phyloP scores from a whole-genome alignment of 2,888 invertebrate species.

The Melangyna quadrimaculata region DNA sequence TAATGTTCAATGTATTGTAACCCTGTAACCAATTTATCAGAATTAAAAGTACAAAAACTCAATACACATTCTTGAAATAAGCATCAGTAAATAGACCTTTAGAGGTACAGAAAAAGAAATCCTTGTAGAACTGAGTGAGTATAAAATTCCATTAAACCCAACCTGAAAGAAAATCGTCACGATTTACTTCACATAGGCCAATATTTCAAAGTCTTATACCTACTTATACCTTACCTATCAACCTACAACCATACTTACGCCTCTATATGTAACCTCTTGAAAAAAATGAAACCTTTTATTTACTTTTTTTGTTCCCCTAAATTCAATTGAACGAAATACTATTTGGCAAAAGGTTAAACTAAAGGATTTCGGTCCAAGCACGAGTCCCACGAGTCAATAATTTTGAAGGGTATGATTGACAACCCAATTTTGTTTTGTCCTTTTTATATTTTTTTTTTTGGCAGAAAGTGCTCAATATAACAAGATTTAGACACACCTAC shows the following conservation, averaged over 20 bases:
- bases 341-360: constrained; percentile 46
- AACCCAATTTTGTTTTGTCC: constrained; percentile 4
- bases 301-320: constrained; percentile 3
- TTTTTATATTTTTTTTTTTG: too few species aligned
- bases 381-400: constrained; percentile 44
- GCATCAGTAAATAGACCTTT: neutral
- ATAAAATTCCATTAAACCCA: constrained; percentile 45
- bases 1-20: neutral
- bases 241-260: too few species aligned
- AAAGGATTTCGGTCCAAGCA: constrained; percentile 33
- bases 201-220: constrained; percentile 31
- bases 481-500: constrained; percentile 42
- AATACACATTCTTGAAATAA: constrained; percentile 8
- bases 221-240: too few species aligned
- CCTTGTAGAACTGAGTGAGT: constrained; percentile 34
- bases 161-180: constrained; percentile 31
- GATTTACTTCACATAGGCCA: constrained; percentile 44
- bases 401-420: constrained; percentile 33
- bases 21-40: constrained; percentile 20
- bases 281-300: constrained; percentile 21
- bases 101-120: neutral
- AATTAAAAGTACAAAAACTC: constrained; percentile 27
- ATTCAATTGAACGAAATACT: constrained; percentile 52
- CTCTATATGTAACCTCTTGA: neutral
- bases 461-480: constrained; percentile 25